Evolutionary conservation across 2,797 vertebrate species (phyloP).

Genomic region (Gadopsis marmoratus): DNA sequence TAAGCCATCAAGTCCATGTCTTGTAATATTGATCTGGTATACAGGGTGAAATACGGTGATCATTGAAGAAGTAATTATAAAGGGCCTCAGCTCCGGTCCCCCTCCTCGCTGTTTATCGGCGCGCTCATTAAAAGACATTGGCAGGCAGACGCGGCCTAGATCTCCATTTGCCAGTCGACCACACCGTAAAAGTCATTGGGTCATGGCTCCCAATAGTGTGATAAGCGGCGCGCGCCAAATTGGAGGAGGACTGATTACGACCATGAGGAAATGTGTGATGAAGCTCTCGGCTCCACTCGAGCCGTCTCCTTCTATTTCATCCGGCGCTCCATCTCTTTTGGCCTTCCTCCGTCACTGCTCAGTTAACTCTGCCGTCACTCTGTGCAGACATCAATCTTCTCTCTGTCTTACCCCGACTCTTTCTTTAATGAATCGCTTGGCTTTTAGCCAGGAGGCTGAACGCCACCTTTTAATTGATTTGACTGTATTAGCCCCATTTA

Average conservation of each 20-base stretch:
- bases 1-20: conserved; percentile 64
- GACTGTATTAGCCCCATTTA: neutral
- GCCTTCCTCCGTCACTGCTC: conserved; percentile 48
- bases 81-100: conserved; percentile 53
- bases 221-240: conserved; percentile 77
- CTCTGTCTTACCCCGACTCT: neutral
- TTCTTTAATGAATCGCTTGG: conserved; percentile 15
- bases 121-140: conserved; percentile 79
- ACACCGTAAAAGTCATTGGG: conserved; percentile 73
- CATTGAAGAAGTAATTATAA: conserved; percentile 80
- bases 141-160: conserved; percentile 65
- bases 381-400: conserved; percentile 7
- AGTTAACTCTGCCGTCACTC: conserved; percentile 25
- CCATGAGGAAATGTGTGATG: conserved; percentile 69
- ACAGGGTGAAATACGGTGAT: conserved; percentile 70
- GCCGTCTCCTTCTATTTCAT: conserved; percentile 54
- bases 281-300: conserved; percentile 52
- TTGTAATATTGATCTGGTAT: conserved; percentile 76
- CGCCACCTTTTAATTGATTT: neutral
- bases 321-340: conserved; percentile 43
- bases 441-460: neutral
- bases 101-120: conserved; percentile 71
- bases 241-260: conserved; percentile 79
- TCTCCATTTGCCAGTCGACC: conserved; percentile 75
- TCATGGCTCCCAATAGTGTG: conserved; percentile 75